These are phyloP conservation scores for Fopius arisanus DNA, from an alignment of 1,140 invertebrate genomes.

Conservation along the genomic window DNA sequence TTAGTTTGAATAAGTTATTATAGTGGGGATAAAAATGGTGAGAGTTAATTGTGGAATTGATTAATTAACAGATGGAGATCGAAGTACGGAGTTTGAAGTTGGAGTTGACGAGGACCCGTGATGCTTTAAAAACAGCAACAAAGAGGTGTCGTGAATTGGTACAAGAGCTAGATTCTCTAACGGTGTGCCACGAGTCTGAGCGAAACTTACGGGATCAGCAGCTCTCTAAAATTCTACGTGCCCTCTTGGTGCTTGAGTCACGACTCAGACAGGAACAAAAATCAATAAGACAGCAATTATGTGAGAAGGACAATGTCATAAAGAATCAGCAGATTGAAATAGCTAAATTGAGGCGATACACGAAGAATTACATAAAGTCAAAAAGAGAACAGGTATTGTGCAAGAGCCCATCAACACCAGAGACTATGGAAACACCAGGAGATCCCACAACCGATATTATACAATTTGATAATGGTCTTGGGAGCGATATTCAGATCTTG, in stretches of 20 bases:
- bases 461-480: slow-evolving; percentile 38
- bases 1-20: too few species aligned
- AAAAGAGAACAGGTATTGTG: slow-evolving; percentile 41
- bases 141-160: slow-evolving; percentile 67
- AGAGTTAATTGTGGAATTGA: neutral
- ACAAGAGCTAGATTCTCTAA: slow-evolving; percentile 69
- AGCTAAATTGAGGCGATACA: slow-evolving; percentile 69
- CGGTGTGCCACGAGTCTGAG: slow-evolving; percentile 69
- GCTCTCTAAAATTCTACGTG: slow-evolving; percentile 72
- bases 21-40: neutral
- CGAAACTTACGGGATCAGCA: slow-evolving; percentile 72
- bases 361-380: slow-evolving; percentile 68
- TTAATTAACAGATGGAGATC: slow-evolving; percentile 70
- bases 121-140: slow-evolving; percentile 62
- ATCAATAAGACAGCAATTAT: slow-evolving; percentile 72
- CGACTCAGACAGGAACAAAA: slow-evolving; percentile 78
- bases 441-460: slow-evolving; percentile 60
- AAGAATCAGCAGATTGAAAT: slow-evolving; percentile 75
- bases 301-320: slow-evolving; percentile 76
- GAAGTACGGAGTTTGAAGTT: slow-evolving; percentile 71
- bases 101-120: slow-evolving; percentile 65
- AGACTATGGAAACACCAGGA: neutral
- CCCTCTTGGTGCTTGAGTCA: slow-evolving; percentile 75
- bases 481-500: slow-evolving; percentile 54
- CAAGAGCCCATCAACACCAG: neutral